Percentiles rank a stretch among this genome's conserved stretches.
Evolutionary conservation across 1,140 invertebrate species (phyloP).

Genomic region (Copidosoma floridanum): DNA sequence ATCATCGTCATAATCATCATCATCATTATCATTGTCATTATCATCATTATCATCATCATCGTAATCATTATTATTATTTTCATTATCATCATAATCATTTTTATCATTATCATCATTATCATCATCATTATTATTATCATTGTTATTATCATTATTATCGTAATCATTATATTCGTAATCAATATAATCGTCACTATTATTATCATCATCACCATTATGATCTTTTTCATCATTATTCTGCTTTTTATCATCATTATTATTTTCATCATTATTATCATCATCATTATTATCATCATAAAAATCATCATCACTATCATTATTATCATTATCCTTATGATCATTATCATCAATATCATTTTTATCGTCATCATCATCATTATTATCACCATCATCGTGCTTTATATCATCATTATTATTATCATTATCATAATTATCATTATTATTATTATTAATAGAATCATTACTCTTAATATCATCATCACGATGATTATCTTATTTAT

Average conservation of each 20-base stretch:
- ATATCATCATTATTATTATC: neutral
- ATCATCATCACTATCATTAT: no score
- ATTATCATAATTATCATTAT: constrained; percentile 2
- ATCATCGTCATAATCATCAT: no score
- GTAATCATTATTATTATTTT: no score
- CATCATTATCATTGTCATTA: neutral
- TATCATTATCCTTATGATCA: no score
- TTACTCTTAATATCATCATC: neutral
- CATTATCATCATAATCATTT: no score
- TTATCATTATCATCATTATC: no score
- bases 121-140: neutral
- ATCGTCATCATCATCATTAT: neutral
- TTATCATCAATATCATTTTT: no score
- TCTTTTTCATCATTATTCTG: no score
- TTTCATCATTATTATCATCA: neutral
- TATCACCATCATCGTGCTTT: neutral
- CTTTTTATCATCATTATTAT: neutral
- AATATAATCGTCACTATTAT: no score
- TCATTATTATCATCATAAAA: no score
- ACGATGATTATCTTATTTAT: neutral
- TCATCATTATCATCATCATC: neutral
- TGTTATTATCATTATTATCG: neutral
- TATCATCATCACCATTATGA: no score
- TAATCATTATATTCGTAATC: no score
- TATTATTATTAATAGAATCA: neutral